phyloP scores from a whole-genome alignment of 2,797 vertebrate species.

The Molossus alvarezi region DNA sequence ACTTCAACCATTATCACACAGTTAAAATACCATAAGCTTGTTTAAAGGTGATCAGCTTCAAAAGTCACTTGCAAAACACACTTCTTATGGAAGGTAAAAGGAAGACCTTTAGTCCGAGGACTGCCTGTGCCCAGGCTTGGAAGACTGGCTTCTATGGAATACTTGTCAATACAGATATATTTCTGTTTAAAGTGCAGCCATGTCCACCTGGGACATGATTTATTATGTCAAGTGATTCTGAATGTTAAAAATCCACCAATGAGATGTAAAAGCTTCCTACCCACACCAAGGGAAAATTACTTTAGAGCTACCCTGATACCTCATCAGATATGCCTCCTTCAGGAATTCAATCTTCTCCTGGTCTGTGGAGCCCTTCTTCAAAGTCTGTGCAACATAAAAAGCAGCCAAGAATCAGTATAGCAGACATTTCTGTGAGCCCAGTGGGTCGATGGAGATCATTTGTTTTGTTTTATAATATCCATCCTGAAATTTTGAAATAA shows the following conservation, averaged over 20 bases:
- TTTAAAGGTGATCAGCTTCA: not conserved
- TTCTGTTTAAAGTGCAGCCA: conserved; percentile 14
- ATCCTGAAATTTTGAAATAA: not conserved
- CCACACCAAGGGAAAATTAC: not conserved
- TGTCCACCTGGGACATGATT: not conserved
- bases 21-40: not conserved
- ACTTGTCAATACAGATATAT: not conserved
- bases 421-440: conserved; percentile 11
- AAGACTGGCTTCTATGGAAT: not conserved
- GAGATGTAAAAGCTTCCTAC: not conserved
- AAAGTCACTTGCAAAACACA: not conserved
- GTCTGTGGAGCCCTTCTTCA: conserved; percentile 90
- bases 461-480: conserved; percentile 3
- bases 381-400: conserved; percentile 88
- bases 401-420: conserved; percentile 51
- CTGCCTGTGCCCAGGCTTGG: not conserved
- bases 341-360: conserved; percentile 92
- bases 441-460: not conserved
- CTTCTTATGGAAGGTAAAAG: not conserved
- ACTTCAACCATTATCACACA: not conserved
- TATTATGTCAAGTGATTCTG: not conserved
- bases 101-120: not conserved
- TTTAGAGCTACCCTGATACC: conserved; percentile 83
- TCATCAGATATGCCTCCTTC: conserved; percentile 93
- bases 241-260: conserved; percentile 33